Evolutionary conservation across 2,888 invertebrate species (phyloP), one percentile per base, ranked within the genome.

Genomic region (Thera obeliscata): DNA sequence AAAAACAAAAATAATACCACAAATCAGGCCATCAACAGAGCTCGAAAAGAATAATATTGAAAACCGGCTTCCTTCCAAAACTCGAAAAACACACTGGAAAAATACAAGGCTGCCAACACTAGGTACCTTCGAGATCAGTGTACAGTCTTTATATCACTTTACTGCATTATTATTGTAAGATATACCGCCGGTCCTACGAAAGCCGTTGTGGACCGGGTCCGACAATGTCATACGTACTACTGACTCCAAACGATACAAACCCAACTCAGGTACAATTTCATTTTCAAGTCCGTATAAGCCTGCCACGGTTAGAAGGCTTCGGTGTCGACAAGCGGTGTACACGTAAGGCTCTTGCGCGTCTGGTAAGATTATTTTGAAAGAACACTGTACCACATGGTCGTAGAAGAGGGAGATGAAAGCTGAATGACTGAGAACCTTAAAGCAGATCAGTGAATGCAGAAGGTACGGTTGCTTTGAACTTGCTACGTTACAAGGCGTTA

Each of bases 341-440:
- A 66, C 50, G 48, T 68, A 70, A 70, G 71, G 66, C 64, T 72
- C 50, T 70, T 22, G 58, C 60, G 58, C 48, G 22, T 8, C 60
- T 50, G 49, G 52, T 62, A 56, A 65, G 73, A 61, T 70, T 72
- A 63, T 70, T 63, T 70, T 71, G 81, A 78, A 80, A 79, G 82
- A 83, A 87, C 85, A 85, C 84, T 87, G 88, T 89, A 87, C 83
- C 84, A 82, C 80, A 81, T 82, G 76, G 82, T 78, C 73, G 77
- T 70, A 85, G 79, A 84, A 83, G 90, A 90, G 83, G 86, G 88
- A 89, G 90, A 91, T 81, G 82, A 84, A 85, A 82, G 80, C 76
- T 80, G 81, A 87, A 83, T 85, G 82, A 85, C 77, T 83, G 74
- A 63, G 75, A 83, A 79, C 79, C 81, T 85, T 81, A 66, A 70